These are phyloP conservation scores for Muscicapa striata DNA, from an alignment of 2,797 vertebrate species.

Conservation along the genomic window DNA sequence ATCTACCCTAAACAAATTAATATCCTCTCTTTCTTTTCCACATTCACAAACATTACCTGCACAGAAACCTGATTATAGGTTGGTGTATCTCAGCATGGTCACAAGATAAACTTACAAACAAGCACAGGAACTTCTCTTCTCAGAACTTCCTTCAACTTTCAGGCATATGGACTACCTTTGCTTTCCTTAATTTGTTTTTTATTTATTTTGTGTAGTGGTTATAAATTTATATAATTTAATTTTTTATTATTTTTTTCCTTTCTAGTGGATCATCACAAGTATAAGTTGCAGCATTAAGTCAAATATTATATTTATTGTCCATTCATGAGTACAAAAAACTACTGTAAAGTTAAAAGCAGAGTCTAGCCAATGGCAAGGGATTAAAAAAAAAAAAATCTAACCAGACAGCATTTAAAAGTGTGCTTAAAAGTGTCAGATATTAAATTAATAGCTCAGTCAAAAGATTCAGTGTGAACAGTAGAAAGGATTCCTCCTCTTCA, in stretches of 20 bases:
- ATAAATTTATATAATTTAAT: background rate
- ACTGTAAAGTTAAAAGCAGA: background rate
- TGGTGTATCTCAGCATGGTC: too few species aligned
- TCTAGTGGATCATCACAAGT: background rate
- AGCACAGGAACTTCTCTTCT: background rate
- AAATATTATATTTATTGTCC: background rate
- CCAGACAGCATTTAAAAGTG: background rate
- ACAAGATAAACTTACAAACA: background rate
- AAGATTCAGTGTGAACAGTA: background rate
- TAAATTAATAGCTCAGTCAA: background rate
- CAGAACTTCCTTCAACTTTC: background rate
- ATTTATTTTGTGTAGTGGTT: background rate
- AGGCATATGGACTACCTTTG: background rate
- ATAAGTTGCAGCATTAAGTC: background rate
- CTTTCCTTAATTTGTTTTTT: background rate
- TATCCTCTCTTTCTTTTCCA: background rate
- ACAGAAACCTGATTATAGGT: background rate
- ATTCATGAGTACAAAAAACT: background rate
- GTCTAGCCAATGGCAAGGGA: background rate
- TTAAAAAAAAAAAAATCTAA: background rate
- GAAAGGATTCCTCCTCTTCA: background rate
- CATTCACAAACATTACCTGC: background rate
- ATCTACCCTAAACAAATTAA: background rate
- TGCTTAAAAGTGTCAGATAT: background rate
- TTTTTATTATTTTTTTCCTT: background rate